Base-by-base conservation (phyloP, 2,888 invertebrate genomes). In the Orchesellides sinensis region DNA sequence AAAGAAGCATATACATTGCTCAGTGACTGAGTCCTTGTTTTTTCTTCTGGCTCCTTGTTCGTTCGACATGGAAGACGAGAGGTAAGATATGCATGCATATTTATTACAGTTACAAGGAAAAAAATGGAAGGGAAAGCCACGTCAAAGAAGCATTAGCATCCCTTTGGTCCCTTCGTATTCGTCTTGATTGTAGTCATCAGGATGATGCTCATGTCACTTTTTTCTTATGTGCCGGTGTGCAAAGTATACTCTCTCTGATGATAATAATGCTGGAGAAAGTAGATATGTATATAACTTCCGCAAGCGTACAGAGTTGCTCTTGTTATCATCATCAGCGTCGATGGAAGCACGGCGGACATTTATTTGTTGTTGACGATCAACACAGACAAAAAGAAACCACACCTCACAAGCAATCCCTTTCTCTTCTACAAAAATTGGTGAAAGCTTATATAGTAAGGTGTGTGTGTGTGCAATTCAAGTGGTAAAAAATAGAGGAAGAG, bases 81-180 rank as follows among this genome's bases (percentile, higher is more conserved):
- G 10, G n/a, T n/a, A n/a, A n/a, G 40, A 40, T 10, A 40, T 27
- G 29, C 23, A 29, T 59, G 59, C 59, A 59, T 59, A 59, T 59
- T 49, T 49, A 54, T 54, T n/a, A 54, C 17, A 19, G 17, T 12
- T 35, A n/a, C n/a, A n/a, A n/a, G n/a, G n/a, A n/a, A n/a, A n/a
- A n/a, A n/a, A n/a, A n/a, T n/a, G n/a, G n/a, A n/a, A n/a, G n/a
- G n/a, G n/a, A 5, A n/a, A 2, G 40, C 10, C n/a, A 40, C 40
- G 40, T 40, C 21, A 29, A 59, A 32, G 59, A 59, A 59, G 17
- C 59, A 59, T 59, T 59, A 59, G 59, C 59, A 59, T 27, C 27
- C 59, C 32, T 59, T n/a, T 59, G 59, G 59, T 59, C 59, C 59
- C 29, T 59, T 59, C 29, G 27, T 59, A 59, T 59, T 59, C 59